Evolutionary conservation across 1,140 invertebrate species (phyloP).

Genomic region (Drosophila teissieri): DNA sequence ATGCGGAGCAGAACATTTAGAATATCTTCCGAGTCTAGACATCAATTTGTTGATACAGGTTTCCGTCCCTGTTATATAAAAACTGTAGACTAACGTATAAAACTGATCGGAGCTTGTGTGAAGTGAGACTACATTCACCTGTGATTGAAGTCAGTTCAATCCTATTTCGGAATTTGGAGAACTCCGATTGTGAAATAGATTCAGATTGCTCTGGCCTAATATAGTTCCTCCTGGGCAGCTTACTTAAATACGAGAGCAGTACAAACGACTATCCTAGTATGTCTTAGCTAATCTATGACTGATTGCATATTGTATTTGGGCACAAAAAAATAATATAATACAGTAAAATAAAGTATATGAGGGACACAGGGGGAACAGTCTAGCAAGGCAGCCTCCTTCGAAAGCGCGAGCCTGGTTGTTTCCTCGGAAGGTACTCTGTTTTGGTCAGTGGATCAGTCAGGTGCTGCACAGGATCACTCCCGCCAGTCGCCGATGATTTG

Average conservation of each 20-base stretch:
- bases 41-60: not conserved
- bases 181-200: too few relatives aligned
- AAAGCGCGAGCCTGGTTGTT: not conserved
- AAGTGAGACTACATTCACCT: too few relatives aligned
- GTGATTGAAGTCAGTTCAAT: too few relatives aligned
- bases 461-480: constrained; percentile 30
- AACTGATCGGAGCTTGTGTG: too few relatives aligned
- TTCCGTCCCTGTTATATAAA: not conserved
- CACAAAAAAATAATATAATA: constrained; percentile 6
- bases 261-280: not conserved
- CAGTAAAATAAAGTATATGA: constrained; percentile 1
- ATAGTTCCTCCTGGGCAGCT: too few relatives aligned
- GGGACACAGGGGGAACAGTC: not conserved
- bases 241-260: too few relatives aligned
- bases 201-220: too few relatives aligned
- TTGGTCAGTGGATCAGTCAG: too few relatives aligned
- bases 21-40: not conserved
- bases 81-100: not conserved
- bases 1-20: not conserved
- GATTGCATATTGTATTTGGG: constrained; percentile 20
- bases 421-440: not conserved
- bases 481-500: constrained; percentile 76
- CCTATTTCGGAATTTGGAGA: too few relatives aligned
- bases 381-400: not conserved
- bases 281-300: constrained; percentile 24